A percentile compares a stretch with the other conserved stretches of the same genome.
Evolutionary conservation across 2,888 invertebrate genomes (phyloP).

Genomic region (Stenodema calcarata): DNA sequence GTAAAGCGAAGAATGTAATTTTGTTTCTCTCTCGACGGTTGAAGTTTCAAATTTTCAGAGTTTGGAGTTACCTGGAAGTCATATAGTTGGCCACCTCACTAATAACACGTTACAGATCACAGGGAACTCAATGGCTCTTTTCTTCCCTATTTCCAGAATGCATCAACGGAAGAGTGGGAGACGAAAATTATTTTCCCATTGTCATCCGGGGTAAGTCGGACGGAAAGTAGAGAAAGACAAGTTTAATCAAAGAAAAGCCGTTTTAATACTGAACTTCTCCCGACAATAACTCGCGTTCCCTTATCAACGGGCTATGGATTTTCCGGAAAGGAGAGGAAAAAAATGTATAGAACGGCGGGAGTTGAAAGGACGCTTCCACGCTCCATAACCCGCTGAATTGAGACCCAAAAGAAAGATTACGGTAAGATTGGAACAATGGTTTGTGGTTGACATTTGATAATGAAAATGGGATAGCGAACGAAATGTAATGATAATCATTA

Average conservation of each 20-base stretch:
- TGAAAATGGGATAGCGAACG: too few relatives aligned
- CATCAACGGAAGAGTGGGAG: neutral
- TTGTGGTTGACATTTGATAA: too few relatives aligned
- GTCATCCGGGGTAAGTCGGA: neutral
- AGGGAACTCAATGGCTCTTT: too few relatives aligned
- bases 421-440: too few relatives aligned
- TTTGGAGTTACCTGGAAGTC: too few relatives aligned
- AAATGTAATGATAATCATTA: too few relatives aligned
- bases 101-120: too few relatives aligned
- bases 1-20: too few relatives aligned
- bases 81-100: too few relatives aligned
- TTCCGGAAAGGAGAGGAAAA: neutral
- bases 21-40: too few relatives aligned
- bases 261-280: neutral
- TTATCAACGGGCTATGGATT: neutral
- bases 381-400: neutral
- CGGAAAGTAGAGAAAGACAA: neutral
- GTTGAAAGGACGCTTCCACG: neutral
- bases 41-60: too few relatives aligned
- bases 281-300: neutral
- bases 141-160: neutral
- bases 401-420: too few relatives aligned
- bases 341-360: neutral
- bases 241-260: neutral
- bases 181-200: neutral